Percentiles rank a stretch among this genome's conserved stretches.
Evolutionary conservation across 2,888 invertebrate species (phyloP).

Genomic region (Clivina fossor): DNA sequence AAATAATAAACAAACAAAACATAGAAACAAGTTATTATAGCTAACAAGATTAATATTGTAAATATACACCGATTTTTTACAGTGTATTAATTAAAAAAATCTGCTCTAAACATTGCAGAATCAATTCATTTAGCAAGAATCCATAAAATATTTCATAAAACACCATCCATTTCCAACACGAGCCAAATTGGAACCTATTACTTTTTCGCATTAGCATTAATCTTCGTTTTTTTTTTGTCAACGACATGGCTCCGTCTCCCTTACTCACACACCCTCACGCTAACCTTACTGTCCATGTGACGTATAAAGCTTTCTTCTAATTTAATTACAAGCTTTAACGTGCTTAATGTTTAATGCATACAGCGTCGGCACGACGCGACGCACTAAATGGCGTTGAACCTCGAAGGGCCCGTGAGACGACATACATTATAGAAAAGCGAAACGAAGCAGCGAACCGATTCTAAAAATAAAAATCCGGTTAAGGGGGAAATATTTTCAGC

Average conservation of each 20-base stretch:
- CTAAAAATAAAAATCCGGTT: conserved; percentile 18
- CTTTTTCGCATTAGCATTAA: conserved; percentile 29
- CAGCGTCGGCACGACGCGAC: too few relatives aligned
- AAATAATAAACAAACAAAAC: too few relatives aligned
- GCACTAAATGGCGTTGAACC: conserved; percentile 12
- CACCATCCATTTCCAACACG: conserved; percentile 12
- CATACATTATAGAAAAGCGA: too few relatives aligned
- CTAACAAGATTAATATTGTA: too few relatives aligned
- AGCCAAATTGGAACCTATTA: conserved; percentile 24
- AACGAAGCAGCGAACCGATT: conserved; percentile 1
- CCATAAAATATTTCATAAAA: conserved; percentile 21
- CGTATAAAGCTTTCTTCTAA: conserved; percentile 28
- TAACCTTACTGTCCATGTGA: conserved; percentile 8
- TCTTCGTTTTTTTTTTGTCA: conserved; percentile 8
- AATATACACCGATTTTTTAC: too few relatives aligned
- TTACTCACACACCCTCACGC: neutral
- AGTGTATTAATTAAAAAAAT: too few relatives aligned
- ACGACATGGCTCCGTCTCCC: conserved; percentile 1
- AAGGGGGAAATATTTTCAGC: conserved; percentile 13
- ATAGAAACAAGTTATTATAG: too few relatives aligned
- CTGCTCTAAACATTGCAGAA: too few relatives aligned
- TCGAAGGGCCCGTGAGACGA: conserved; percentile 1
- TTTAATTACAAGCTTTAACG: conserved; percentile 26
- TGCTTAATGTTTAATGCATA: conserved; percentile 28
- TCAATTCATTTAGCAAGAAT: too few relatives aligned